Percentiles rank a stretch among this genome's conserved stretches.
phyloP scores from a whole-genome alignment of 2,888 invertebrate genomes.

The Nomada fabriciana region DNA sequence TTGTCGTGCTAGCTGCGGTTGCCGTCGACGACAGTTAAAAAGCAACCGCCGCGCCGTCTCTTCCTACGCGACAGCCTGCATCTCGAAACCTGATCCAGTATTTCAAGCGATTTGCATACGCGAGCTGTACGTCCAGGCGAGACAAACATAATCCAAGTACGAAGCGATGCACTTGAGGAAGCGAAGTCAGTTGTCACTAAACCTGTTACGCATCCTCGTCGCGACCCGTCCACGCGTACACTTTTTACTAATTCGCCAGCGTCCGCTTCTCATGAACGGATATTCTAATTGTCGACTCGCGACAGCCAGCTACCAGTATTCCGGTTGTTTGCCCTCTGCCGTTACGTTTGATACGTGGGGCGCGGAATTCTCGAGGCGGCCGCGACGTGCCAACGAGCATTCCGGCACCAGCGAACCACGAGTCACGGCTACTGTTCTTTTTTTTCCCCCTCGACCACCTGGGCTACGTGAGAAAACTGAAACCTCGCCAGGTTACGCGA shows the following conservation, averaged over 20 bases:
- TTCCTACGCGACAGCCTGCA: neutral
- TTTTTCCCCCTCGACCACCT: conserved; percentile 17
- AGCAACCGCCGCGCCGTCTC: too few relatives aligned
- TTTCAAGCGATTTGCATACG: neutral
- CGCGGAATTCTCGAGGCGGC: neutral
- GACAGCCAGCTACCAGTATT: conserved; percentile 60
- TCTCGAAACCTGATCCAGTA: neutral
- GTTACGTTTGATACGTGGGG: conserved; percentile 26
- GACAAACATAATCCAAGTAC: neutral
- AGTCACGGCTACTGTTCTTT: conserved; percentile 17
- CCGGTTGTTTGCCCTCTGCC: conserved; percentile 22
- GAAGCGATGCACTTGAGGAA: neutral
- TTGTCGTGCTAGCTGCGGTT: neutral
- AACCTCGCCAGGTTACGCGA: neutral
- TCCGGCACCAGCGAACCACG: conserved; percentile 5
- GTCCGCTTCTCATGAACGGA: conserved; percentile 52
- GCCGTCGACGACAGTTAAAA: neutral
- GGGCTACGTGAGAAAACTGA: conserved; percentile 36
- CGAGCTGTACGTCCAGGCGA: neutral
- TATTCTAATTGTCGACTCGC: conserved; percentile 60
- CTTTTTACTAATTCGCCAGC: conserved; percentile 16
- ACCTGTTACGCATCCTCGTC: conserved; percentile 25
- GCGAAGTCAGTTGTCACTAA: neutral
- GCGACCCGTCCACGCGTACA: conserved; percentile 18
- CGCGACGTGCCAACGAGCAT: conserved; percentile 39